These are phyloP conservation scores for Cristatella mucedo DNA, from an alignment of 2,888 invertebrate species.

Conservation along the genomic window DNA sequence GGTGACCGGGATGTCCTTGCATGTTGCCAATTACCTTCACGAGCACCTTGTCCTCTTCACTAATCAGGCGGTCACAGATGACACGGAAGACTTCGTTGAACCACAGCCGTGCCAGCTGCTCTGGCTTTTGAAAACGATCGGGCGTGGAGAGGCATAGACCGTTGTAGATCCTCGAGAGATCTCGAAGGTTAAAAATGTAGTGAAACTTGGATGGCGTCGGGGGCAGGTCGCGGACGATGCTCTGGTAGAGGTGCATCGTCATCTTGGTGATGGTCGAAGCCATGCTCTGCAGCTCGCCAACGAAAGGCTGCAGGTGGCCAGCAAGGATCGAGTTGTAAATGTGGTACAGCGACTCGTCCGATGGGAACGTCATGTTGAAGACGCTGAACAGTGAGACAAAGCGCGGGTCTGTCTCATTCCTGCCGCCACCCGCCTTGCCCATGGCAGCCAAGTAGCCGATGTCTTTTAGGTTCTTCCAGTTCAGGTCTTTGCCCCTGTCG, in stretches of 20 bases:
- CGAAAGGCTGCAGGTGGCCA: conserved; percentile 59
- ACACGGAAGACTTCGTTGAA: conserved; percentile 73
- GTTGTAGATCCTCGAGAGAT: conserved; percentile 65
- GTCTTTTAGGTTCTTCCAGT: conserved; percentile 72
- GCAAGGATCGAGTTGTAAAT: conserved; percentile 65
- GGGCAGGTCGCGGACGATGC: conserved; percentile 57
- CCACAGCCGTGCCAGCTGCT: conserved; percentile 68
- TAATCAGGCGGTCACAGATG: conserved; percentile 70
- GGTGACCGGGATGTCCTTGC: conserved; percentile 6
- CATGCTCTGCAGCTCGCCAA: conserved; percentile 48
- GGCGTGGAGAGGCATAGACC: conserved; percentile 64
- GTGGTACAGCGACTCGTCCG: conserved; percentile 56
- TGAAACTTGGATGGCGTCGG: conserved; percentile 85
- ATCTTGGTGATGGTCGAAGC: conserved; percentile 55
- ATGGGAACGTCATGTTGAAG: conserved; percentile 69
- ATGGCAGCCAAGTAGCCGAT: conserved; percentile 45
- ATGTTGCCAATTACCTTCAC: conserved; percentile 23
- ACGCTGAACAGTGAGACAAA: conserved; percentile 78
- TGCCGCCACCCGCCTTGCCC: conserved; percentile 60
- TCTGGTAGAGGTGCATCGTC: conserved; percentile 65
- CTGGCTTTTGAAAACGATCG: conserved; percentile 49
- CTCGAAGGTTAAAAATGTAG: conserved; percentile 81
- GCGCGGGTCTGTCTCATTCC: conserved; percentile 74
- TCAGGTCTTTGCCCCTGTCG: conserved; percentile 70
- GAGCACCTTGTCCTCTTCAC: conserved; percentile 39